Base-by-base conservation (phyloP, 1,140 invertebrate genomes). In the Drosophila nasuta region DNA sequence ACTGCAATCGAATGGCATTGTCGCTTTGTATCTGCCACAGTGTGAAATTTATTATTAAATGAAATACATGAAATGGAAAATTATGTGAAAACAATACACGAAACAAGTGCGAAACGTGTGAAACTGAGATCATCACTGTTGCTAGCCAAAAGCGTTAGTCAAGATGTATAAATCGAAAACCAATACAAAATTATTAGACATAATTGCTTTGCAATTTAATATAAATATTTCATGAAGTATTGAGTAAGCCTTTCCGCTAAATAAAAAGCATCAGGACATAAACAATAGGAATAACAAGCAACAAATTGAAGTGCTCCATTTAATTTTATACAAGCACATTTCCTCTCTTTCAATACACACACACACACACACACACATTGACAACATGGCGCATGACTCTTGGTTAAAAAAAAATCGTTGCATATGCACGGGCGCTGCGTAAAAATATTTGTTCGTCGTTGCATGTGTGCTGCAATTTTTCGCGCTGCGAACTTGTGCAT, bases 21-120 rank as follows among this genome's bases (percentile, higher is more conserved):
- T 73, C 48, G 64, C 69, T 62, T 65, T 62, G 64, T 78, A 63
- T 77, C 72, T 58, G 71, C 74, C 48, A 63, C 57, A 70, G 41
- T 62, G 48, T 17, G 49, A 57, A 65, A 54, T 45, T 71, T 71
- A 71, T 71, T 65, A 46, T 15, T 28, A 52, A 56, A 70, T 28
- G 17, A 48, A 64, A 56, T 70, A 64, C 46, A 38, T 64, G 20
- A 56, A 63, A 43, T 62, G 35, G 20, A 45, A 25, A 70, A 60
- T 30, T 33, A 48, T 25, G 15, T 10, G 35, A 8, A 33, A 33
- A 38, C 35, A 38, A 38, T 8, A 0, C 7, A 10, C 35, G 35
- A 52, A 52, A 52, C 20, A 52, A 52, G 11, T 25, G 3, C 30
- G 30, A 45, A 25, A 49, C 25, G 7, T 15, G 13, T 17, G 38